Conservation (phyloP, 2,113 vertebrate genomes). For the Podarcis muralis region DNA sequence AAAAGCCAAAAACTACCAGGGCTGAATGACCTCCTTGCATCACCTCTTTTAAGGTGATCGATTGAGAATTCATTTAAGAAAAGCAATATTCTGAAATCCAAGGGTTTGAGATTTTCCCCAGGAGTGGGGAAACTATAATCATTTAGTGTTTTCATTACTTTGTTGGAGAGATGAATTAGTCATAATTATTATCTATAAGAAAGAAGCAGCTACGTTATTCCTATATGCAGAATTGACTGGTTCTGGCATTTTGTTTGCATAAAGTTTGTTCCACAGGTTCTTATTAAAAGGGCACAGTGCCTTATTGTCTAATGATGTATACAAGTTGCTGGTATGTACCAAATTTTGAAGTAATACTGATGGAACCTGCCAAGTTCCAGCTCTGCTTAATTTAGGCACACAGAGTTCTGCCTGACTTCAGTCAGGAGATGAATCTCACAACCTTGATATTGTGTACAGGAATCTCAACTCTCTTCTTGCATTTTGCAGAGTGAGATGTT, state of each 20-base stretch:
- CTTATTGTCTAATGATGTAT: not conserved
- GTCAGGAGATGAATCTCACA: not conserved
- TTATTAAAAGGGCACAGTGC: not conserved
- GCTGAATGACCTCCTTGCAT: not conserved
- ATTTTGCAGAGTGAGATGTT: not conserved
- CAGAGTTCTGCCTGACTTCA: not conserved
- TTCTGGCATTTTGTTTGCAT: not conserved
- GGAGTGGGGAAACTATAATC: not conserved
- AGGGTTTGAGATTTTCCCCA: not conserved
- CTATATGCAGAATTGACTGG: not conserved
- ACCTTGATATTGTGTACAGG: not conserved
- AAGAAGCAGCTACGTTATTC: not conserved
- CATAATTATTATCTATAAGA: not conserved
- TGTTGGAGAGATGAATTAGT: not conserved
- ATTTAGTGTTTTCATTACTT: not conserved
- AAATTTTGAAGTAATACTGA: not conserved
- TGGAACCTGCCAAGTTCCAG: not conserved
- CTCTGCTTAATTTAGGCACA: not conserved
- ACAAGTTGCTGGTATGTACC: not conserved
- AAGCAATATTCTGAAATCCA: not conserved
- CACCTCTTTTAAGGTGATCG: not conserved
- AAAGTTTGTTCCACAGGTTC: not conserved
- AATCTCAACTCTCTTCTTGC: not conserved
- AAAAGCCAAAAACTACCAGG: not conserved
- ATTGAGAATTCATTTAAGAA: not conserved